Evolutionary conservation across 2,113 vertebrate genomes (phyloP).

Genomic region (Piaya cayana): DNA sequence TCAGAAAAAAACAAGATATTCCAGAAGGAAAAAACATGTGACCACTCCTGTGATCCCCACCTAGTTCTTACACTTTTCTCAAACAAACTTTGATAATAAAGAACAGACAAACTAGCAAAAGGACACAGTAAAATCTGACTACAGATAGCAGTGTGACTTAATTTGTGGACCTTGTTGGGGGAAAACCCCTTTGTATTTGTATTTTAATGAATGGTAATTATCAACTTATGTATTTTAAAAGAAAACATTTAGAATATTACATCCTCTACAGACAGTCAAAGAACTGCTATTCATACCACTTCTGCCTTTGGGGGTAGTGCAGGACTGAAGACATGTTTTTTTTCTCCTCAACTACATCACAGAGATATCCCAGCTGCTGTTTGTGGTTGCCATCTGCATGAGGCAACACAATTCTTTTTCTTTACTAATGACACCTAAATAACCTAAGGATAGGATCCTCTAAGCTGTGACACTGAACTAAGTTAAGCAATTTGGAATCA

Average conservation of each 20-base stretch:
- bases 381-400: background rate
- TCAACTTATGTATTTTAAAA: background rate
- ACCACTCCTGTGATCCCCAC: background rate
- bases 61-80: background rate
- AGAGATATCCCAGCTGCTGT: background rate
- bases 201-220: background rate
- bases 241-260: background rate
- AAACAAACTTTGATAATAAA: background rate
- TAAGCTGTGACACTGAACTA: background rate
- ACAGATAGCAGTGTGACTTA: background rate
- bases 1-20: background rate
- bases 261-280: background rate
- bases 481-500: background rate
- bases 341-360: background rate
- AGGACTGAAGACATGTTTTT: background rate
- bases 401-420: background rate
- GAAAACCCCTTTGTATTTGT: background rate
- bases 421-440: background rate
- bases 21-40: background rate
- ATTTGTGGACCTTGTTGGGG: background rate
- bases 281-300: background rate
- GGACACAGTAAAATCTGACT: background rate
- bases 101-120: background rate
- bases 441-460: background rate
- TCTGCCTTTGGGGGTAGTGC: background rate